phyloP scores from a whole-genome alignment of 2,113 vertebrate species.

The Epinephelus fuscoguttatus region DNA sequence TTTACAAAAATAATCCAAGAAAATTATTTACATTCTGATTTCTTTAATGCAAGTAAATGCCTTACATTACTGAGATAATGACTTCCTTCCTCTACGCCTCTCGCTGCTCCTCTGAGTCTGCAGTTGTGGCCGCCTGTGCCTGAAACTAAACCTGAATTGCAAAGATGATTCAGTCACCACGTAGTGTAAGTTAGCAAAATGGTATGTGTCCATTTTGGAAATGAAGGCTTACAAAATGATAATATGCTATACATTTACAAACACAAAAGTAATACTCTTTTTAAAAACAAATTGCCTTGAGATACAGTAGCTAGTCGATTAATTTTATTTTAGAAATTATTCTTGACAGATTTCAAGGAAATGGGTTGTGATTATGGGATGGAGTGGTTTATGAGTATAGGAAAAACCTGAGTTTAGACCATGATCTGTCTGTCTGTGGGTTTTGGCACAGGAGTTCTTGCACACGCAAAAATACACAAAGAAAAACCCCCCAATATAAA shows the following conservation, averaged over 20 bases:
- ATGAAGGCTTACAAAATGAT: slow-evolving; percentile 22
- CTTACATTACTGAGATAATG: slow-evolving; percentile 44
- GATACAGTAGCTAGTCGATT: background rate
- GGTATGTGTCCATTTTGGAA: background rate
- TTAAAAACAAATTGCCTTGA: background rate
- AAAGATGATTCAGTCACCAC: slow-evolving; percentile 35
- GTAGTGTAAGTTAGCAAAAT: slow-evolving; percentile 5
- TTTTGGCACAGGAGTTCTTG: slow-evolving; percentile 38
- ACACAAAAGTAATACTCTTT: slow-evolving; percentile 12
- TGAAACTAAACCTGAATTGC: slow-evolving; percentile 45
- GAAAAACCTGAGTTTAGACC: slow-evolving; percentile 50
- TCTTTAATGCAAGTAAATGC: slow-evolving; percentile 57
- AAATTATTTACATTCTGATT: slow-evolving; percentile 70
- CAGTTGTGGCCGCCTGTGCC: slow-evolving; percentile 13
- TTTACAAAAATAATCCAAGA: slow-evolving; percentile 75
- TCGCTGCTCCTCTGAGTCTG: slow-evolving; percentile 5
- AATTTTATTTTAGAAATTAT: background rate
- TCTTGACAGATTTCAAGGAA: slow-evolving; percentile 2
- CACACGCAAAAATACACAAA: slow-evolving; percentile 10
- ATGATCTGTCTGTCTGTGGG: slow-evolving; percentile 14
- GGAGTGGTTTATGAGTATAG: slow-evolving; percentile 16
- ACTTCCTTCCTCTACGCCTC: slow-evolving; percentile 20
- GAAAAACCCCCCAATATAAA: background rate
- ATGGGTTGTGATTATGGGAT: slow-evolving; percentile 1
- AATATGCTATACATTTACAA: slow-evolving; percentile 37